phyloP scores from a whole-genome alignment of 2,888 invertebrate species.

The Anodontia alba region DNA sequence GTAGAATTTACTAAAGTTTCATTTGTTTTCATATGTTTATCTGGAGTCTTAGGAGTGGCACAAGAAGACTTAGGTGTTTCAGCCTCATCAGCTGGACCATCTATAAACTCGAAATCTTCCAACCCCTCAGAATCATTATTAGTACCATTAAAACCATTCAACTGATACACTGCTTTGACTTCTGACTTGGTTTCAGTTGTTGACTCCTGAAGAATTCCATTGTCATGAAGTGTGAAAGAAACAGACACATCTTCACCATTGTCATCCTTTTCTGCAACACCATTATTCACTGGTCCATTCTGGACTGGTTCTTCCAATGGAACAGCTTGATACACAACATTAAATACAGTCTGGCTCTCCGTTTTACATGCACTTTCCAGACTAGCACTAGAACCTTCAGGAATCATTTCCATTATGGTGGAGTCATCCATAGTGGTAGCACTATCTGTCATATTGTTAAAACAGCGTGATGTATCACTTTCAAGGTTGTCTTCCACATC shows the following conservation, averaged over 20 bases:
- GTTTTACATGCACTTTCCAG: neutral
- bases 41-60: neutral
- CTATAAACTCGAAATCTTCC: constrained; percentile 14
- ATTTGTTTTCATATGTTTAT: neutral
- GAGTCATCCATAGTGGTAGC: constrained; percentile 20
- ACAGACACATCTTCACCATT: constrained; percentile 11
- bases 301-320: neutral
- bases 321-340: neutral
- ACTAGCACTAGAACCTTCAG: constrained; percentile 1
- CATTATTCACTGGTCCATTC: neutral
- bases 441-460: constrained; percentile 52
- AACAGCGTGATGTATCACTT: constrained; percentile 76
- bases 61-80: neutral
- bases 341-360: constrained; percentile 16
- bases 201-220: neutral
- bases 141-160: neutral
- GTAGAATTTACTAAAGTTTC: neutral
- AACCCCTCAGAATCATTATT: neutral
- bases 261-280: constrained; percentile 2
- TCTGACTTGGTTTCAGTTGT: neutral
- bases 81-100: neutral
- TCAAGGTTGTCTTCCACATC: constrained; percentile 85
- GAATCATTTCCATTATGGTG: neutral
- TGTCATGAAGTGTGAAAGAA: neutral
- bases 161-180: neutral